Evolutionary conservation across 1,140 invertebrate genomes (phyloP).

Genomic region (Sminthurides bifidus): DNA sequence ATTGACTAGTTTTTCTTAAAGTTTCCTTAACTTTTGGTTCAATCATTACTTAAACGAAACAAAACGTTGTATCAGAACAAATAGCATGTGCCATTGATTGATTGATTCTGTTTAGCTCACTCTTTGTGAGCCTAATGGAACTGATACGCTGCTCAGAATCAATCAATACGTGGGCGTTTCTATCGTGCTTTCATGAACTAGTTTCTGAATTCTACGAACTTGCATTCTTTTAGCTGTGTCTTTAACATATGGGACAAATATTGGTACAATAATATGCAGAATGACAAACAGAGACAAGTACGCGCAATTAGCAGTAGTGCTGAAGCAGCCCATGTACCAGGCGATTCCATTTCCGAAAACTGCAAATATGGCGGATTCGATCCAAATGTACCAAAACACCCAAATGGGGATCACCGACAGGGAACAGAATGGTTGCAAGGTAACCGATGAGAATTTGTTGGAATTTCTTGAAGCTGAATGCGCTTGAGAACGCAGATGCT

Average conservation of each 20-base stretch:
- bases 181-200: too few relatives aligned
- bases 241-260: slow-evolving; percentile 15
- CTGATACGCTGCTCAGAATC: too few relatives aligned
- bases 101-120: too few relatives aligned
- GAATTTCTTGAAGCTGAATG: neutral
- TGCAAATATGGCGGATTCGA: slow-evolving; percentile 17
- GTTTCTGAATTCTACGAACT: too few relatives aligned
- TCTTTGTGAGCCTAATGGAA: too few relatives aligned
- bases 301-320: slow-evolving; percentile 11
- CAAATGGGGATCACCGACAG: slow-evolving; percentile 22
- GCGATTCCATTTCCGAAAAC: slow-evolving; percentile 12
- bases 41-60: too few relatives aligned
- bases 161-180: too few relatives aligned
- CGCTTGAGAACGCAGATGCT: neutral
- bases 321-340: slow-evolving; percentile 1
- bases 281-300: slow-evolving; percentile 15
- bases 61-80: too few relatives aligned
- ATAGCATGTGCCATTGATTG: too few relatives aligned
- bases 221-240: neutral
- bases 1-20: too few relatives aligned
- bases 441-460: slow-evolving; percentile 17
- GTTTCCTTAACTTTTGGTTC: too few relatives aligned
- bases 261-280: slow-evolving; percentile 22
- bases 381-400: slow-evolving; percentile 27
- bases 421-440: slow-evolving; percentile 25